Conservation (phyloP, 2,797 vertebrate genomes). For the Crax fasciolata region DNA sequence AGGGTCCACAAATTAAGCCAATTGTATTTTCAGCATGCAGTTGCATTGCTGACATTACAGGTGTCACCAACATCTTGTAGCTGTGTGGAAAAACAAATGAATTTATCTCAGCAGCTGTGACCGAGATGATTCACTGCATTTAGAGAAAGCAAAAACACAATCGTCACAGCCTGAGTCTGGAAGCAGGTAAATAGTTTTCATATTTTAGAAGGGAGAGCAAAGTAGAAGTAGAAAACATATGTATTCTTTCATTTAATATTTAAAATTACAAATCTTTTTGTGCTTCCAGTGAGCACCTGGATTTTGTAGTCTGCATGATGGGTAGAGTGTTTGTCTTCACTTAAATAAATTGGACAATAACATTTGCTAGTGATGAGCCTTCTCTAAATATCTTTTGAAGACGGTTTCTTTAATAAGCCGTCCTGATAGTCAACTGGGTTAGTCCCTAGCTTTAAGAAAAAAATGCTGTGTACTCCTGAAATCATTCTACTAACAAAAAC, state of each 20-base stretch:
- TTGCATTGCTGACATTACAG: background rate
- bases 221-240: background rate
- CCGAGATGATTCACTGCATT: background rate
- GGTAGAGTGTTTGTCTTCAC: background rate
- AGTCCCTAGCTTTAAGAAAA: background rate
- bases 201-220: background rate
- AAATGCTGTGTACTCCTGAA: background rate
- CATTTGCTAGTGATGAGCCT: background rate
- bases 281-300: background rate
- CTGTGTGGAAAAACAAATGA: rapidly evolving
- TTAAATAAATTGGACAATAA: background rate
- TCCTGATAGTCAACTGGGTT: background rate
- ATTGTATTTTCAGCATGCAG: background rate
- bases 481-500: background rate
- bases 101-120: background rate
- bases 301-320: background rate
- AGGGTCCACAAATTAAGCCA: background rate
- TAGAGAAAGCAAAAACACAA: background rate
- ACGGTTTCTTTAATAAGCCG: background rate
- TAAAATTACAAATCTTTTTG: background rate
- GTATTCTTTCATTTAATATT: background rate
- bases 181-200: background rate
- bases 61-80: background rate
- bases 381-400: background rate
- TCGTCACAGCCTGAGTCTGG: background rate